phyloP scores from a whole-genome alignment of 2,113 vertebrate genomes.

The Stercorarius parasiticus region DNA sequence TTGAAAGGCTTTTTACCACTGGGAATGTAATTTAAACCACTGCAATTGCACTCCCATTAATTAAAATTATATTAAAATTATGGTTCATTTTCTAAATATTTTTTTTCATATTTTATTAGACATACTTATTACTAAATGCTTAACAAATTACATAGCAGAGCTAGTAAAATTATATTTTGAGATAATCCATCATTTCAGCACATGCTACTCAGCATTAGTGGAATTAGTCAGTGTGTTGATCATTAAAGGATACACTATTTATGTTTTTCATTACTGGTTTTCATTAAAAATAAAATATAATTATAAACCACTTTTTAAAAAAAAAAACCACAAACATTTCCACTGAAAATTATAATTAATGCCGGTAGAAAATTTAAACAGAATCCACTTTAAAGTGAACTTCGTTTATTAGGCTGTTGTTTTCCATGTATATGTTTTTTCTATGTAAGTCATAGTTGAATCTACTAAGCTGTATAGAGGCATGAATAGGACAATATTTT shows the following conservation, averaged over 20 bases:
- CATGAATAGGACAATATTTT: not conserved
- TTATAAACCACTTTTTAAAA: conserved; percentile 19
- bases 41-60: conserved; percentile 97
- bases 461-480: not conserved
- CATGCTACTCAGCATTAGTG: conserved; percentile 73
- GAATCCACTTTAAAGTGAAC: not conserved
- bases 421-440: not conserved
- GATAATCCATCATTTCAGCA: conserved; percentile 77
- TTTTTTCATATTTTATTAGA: conserved; percentile 84
- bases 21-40: conserved; percentile 95
- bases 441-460: not conserved
- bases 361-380: not conserved
- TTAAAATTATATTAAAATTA: conserved; percentile 99
- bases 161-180: conserved; percentile 79
- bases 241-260: conserved; percentile 71
- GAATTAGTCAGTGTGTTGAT: conserved; percentile 73
- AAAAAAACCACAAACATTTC: not conserved
- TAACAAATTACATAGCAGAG: conserved; percentile 78
- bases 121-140: conserved; percentile 82
- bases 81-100: conserved; percentile 89
- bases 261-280: conserved; percentile 70
- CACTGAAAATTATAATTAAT: conserved; percentile 47
- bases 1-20: conserved; percentile 91
- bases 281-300: conserved; percentile 65
- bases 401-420: not conserved